These are phyloP conservation scores for Drosophila quinaria DNA, from an alignment of 2,888 invertebrate species.

Conservation along the genomic window DNA sequence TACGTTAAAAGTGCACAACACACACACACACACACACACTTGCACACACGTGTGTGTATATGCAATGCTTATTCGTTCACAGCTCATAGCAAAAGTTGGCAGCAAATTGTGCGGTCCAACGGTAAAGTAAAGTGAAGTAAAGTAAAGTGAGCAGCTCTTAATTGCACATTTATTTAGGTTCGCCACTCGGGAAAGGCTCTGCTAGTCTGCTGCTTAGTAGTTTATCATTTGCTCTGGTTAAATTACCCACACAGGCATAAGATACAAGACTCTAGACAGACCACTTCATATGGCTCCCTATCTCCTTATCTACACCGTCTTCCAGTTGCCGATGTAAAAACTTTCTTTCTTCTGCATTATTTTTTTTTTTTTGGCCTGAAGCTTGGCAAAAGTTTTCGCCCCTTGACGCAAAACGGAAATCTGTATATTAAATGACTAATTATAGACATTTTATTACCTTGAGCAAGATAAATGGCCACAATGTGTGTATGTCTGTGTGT, in stretches of 20 bases:
- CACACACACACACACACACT: slow-evolving; percentile 33
- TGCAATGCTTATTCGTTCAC: slow-evolving; percentile 33
- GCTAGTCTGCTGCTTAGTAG: slow-evolving; percentile 76
- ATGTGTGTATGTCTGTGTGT: slow-evolving; percentile 37
- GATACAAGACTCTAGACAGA: slow-evolving; percentile 19
- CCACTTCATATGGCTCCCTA: slow-evolving; percentile 46
- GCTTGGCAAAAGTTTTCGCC: slow-evolving; percentile 76
- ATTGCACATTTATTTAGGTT: slow-evolving; percentile 84
- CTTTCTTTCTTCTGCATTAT: slow-evolving; percentile 71
- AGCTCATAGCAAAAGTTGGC: slow-evolving; percentile 66
- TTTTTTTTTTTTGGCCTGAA: slow-evolving; percentile 37
- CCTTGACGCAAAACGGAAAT: slow-evolving; percentile 83
- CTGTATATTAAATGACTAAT: slow-evolving; percentile 85
- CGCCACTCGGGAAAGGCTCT: slow-evolving; percentile 56
- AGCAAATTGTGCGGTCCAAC: slow-evolving; percentile 81
- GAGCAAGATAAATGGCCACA: slow-evolving; percentile 80
- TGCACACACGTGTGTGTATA: slow-evolving; percentile 24
- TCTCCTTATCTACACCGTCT: slow-evolving; percentile 2
- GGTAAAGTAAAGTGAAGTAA: slow-evolving; percentile 72
- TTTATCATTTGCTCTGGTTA: slow-evolving; percentile 81
- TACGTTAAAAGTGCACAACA: slow-evolving; percentile 76
- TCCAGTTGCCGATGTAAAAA: slow-evolving; percentile 49
- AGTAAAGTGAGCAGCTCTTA: slow-evolving; percentile 82
- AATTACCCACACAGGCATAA: slow-evolving; percentile 62
- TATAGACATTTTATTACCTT: slow-evolving; percentile 84